These are phyloP conservation scores for Anseranas semipalmata DNA, from an alignment of 2,113 vertebrate genomes.

Conservation along the genomic window DNA sequence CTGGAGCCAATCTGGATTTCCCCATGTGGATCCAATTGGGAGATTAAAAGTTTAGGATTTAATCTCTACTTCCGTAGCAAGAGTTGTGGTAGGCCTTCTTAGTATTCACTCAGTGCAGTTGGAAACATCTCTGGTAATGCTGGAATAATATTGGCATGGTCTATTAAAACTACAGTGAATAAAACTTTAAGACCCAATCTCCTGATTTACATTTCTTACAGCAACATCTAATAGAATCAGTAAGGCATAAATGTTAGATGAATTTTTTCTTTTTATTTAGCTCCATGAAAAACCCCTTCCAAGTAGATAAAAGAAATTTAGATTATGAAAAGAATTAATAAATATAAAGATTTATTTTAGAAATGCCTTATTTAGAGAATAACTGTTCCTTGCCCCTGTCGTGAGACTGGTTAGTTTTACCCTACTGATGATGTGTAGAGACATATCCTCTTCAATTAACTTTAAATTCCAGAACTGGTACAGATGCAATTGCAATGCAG, in stretches of 20 bases:
- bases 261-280: background rate
- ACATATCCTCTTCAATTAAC: background rate
- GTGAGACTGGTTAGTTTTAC: too few relatives aligned
- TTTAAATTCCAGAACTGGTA: background rate
- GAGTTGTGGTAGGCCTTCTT: background rate
- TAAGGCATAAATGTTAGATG: background rate
- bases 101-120: background rate
- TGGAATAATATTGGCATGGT: background rate
- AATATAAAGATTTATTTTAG: background rate
- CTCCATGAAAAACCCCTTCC: background rate
- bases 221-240: background rate
- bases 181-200: constrained; percentile 32
- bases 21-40: background rate
- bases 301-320: background rate
- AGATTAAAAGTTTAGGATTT: background rate
- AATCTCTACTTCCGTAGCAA: background rate
- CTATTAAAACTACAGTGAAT: constrained; percentile 43
- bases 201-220: constrained; percentile 26
- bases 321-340: background rate
- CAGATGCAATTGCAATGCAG: background rate
- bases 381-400: background rate
- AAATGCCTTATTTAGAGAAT: background rate
- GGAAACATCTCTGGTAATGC: background rate
- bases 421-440: too few relatives aligned
- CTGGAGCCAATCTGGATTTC: background rate